Conservation (phyloP, 2,888 invertebrate genomes). For the Drosophila melanosoma region DNA sequence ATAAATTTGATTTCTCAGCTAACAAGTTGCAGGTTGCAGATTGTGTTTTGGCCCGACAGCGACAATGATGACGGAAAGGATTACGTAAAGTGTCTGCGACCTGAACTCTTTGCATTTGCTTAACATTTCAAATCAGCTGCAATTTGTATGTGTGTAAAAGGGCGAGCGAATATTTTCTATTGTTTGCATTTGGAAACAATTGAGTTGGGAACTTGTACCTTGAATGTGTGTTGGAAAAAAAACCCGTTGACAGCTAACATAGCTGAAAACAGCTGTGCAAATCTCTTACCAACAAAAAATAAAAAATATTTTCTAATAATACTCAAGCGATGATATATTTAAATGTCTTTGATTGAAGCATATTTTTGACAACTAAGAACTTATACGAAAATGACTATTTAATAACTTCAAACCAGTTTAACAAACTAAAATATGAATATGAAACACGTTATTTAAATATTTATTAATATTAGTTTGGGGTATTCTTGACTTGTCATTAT, state of each 20-base stretch:
- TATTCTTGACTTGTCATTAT: constrained; percentile 2
- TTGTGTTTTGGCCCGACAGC: constrained; percentile 18
- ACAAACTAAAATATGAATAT: background rate
- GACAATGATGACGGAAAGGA: constrained; percentile 48
- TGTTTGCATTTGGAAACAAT: constrained; percentile 62
- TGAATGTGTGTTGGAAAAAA: constrained; percentile 70
- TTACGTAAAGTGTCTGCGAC: constrained; percentile 79
- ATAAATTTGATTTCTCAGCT: constrained; percentile 58
- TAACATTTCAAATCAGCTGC: constrained; percentile 63
- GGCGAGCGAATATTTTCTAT: constrained; percentile 64
- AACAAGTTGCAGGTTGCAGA: constrained; percentile 46
- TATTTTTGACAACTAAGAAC: background rate
- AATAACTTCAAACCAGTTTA: background rate
- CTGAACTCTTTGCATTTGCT: constrained; percentile 78
- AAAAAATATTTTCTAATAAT: background rate
- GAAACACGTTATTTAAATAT: background rate
- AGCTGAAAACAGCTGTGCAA: constrained; percentile 67
- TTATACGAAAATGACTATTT: background rate
- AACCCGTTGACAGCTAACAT: constrained; percentile 30
- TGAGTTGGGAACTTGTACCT: constrained; percentile 74
- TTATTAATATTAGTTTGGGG: background rate
- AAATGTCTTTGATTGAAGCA: constrained; percentile 11
- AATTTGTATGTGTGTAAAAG: constrained; percentile 52
- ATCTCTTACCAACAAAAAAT: constrained; percentile 35
- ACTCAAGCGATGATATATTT: background rate